Evolutionary conservation across 2,888 invertebrate genomes (phyloP), one percentile per base, ranked within the genome.

Genomic region (Tryphoninae sp.): DNA sequence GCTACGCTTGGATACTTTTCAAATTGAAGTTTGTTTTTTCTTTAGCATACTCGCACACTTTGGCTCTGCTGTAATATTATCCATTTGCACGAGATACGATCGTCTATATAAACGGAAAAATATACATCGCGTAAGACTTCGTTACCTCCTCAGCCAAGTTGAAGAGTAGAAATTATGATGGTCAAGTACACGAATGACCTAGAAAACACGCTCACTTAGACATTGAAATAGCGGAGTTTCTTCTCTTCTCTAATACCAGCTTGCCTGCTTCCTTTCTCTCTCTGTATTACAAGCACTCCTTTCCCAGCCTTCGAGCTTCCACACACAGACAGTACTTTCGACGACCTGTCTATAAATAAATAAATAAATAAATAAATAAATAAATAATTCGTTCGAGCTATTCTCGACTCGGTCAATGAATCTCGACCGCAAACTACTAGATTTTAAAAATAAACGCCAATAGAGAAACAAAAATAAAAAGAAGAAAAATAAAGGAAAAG

Each of bases 201-300:
- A 77, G 77, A 77, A 71, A 77, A 53, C 59, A 40, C 53, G 67
- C 59, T 11, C 7, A 19, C 61, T 77, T 62, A 45, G 19, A 26
- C 61, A 16, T 55, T 53, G 23, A 71, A 77, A 69, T 77, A 71
- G 55, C 69, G 45, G 55, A 69, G 77, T 81, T 84, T 83, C 81
- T 81, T 82, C 77, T 84, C 83, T 84, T 82, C 49, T 68, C 61
- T 71, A 55, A 64, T 71, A 64, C 45, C 62, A 55, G 59, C 45
- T 40, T 45, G 61, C 77, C 13, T 1, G 62, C 45, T 71, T 77
- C 77, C 77, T 77, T 77, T 77, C 77, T 78, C 80, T 78, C 80
- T 72, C 80, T 74, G 73, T 45, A 45, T 45, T 45, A 45, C 9
- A 45, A 45, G 13, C 13, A 45, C 45, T 45, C 45, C 11, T 13